Percentiles rank a stretch among this genome's conserved stretches.
Conservation (phyloP, 2,797 vertebrate species). For the Alauda arvensis region DNA sequence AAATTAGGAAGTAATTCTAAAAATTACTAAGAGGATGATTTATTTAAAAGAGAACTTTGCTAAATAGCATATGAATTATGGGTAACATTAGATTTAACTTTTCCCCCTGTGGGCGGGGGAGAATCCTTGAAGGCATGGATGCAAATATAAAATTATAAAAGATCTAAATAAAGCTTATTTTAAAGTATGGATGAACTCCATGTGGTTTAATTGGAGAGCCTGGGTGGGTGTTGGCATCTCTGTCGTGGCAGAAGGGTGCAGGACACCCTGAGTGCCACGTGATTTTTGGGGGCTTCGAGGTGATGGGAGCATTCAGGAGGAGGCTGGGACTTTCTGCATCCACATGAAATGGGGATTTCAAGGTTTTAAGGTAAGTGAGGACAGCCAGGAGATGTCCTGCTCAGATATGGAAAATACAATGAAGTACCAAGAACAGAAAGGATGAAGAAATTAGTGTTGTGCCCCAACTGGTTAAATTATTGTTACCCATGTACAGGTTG, state of each 20-base stretch:
- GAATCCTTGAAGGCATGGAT: conserved; percentile 89
- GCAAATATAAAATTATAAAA: conserved; percentile 82
- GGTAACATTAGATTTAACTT: conserved; percentile 78
- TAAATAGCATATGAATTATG: conserved; percentile 78
- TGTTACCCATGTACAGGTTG: background rate
- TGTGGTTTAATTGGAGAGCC: conserved; percentile 39
- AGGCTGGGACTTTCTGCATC: background rate
- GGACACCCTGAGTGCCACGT: fast-evolving
- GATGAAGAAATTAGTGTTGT: background rate
- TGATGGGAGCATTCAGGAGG: background rate
- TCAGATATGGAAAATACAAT: fast-evolving
- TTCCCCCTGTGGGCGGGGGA: conserved; percentile 62
- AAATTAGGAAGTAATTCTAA: conserved; percentile 85
- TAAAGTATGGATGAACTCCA: conserved; percentile 82
- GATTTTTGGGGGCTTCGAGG: fast-evolving
- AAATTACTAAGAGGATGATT: conserved; percentile 89
- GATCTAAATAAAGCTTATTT: conserved; percentile 98
- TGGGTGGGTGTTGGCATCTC: background rate
- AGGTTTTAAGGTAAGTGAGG: background rate
- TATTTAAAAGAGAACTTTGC: conserved; percentile 85
- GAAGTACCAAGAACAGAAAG: background rate
- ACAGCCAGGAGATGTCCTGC: too few species aligned
- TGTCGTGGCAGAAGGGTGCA: background rate
- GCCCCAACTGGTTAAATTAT: background rate
- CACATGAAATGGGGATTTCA: fast-evolving